Evolutionary conservation across 37 sponge, comb jelly and placozoan genomes (phyloP), one percentile per base, ranked within the genome.

Genomic region (Bolinopsis microptera): DNA sequence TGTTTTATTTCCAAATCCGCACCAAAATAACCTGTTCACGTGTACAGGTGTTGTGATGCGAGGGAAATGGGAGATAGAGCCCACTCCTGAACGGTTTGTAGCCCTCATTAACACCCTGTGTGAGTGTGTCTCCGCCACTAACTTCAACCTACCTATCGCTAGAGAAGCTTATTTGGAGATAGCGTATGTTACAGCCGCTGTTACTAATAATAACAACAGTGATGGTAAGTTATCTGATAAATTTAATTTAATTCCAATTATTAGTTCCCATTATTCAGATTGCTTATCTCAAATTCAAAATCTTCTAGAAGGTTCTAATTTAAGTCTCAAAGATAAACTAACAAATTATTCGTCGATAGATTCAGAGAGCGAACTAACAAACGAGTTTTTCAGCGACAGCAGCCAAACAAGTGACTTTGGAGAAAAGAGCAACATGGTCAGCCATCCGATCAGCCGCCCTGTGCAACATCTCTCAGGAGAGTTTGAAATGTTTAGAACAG

Each of bases 111-210:
- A 28, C 23, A 34, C 90, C 2, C 48, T 86, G 3, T 33, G 36
- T 41, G 90, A 86, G 2, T 86, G 90, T 86, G 61, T 86, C 13
- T 36, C 41, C 23, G 40, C 61, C 27, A 86, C 30, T 38, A 41
- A 86, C 61, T 86, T 36, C 90, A 40, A 86, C 61, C 25, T 41
- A 25, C 21, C 35, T 23, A 8, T 86, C 3, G 90, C 90, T 26
- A 38, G 90, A 25, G 90, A 86, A 25, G 90, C 90, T 3, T 86
- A 27, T 30, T 34, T 86, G 28, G 90, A 86, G 90, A 86, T 86
- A n/a, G 90, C 90, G 18, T 34, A 33, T 1, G 61, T 86, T 24
- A 86, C 90, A 48, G 5, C 61, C 13, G 5, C 61, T 5, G 61
- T 48, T 5, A 48, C 61, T 48, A 48, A 48, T 48, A 48, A 48